These are phyloP conservation scores for Hesperia comma DNA, from an alignment of 2,888 invertebrate species.

Conservation along the genomic window DNA sequence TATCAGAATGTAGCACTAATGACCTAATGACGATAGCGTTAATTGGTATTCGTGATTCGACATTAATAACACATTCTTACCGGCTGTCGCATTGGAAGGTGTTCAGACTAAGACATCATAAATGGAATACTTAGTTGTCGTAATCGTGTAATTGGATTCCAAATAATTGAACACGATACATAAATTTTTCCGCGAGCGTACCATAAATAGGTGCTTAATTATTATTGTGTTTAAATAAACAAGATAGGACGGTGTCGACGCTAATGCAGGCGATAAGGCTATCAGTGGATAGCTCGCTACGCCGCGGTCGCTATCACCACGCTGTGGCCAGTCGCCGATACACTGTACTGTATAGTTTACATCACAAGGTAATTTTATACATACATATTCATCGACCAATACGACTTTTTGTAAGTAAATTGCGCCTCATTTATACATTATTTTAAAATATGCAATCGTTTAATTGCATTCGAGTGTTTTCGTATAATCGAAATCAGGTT, in stretches of 20 bases:
- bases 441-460: background rate
- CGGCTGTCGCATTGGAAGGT: background rate
- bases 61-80: constrained; percentile 3
- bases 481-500: too few species aligned
- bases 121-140: background rate
- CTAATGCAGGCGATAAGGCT: constrained; percentile 74
- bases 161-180: constrained; percentile 12
- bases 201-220: constrained; percentile 45
- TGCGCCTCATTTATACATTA: background rate
- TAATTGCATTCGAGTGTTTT: background rate
- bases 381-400: constrained; percentile 2
- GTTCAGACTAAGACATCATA: background rate
- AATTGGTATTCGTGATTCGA: background rate
- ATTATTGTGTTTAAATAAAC: constrained; percentile 63
- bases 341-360: constrained; percentile 13
- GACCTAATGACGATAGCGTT: background rate
- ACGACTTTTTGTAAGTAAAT: background rate
- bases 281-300: constrained; percentile 54
- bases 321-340: constrained; percentile 37
- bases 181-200: constrained; percentile 49
- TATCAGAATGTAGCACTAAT: background rate
- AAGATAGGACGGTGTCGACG: constrained; percentile 72
- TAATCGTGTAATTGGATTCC: constrained; percentile 1
- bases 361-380: constrained; percentile 6
- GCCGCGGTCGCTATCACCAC: constrained; percentile 41